A percentile compares a stretch with the other conserved stretches of the same genome.
Evolutionary conservation across 2,797 vertebrate species (phyloP).

Genomic region (Hemitrygon akajei): DNA sequence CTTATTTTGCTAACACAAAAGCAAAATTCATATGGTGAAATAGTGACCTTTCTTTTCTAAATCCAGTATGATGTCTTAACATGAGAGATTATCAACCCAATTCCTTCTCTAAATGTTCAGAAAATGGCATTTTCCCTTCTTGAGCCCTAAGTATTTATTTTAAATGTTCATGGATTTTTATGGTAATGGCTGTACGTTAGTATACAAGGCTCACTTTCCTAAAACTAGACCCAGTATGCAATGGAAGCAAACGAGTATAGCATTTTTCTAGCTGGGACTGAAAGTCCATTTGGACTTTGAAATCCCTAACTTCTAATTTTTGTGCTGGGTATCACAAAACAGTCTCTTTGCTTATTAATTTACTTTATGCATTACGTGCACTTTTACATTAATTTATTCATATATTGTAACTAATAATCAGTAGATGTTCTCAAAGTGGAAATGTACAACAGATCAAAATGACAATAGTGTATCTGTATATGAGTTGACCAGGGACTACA

Average conservation of each 20-base stretch:
- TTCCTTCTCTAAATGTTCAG: not conserved
- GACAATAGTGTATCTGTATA: not conserved
- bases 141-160: not conserved
- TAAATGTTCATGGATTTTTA: not conserved
- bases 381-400: not conserved
- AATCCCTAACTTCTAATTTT: not conserved
- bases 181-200: not conserved
- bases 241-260: not conserved
- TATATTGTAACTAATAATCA: not conserved
- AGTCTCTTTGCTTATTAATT: not conserved
- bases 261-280: too few relatives aligned
- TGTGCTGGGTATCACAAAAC: not conserved
- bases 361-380: not conserved
- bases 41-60: not conserved
- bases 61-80: not conserved
- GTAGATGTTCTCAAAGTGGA: not conserved
- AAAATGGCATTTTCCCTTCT: not conserved
- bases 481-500: not conserved
- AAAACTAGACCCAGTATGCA: not conserved
- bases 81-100: not conserved
- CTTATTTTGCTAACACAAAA: not conserved
- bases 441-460: not conserved
- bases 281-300: not conserved
- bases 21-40: not conserved
- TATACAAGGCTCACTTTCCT: not conserved